A percentile compares a stretch with the other conserved stretches of the same genome.
Conservation (phyloP, 2,888 invertebrate genomes). For the Caenorhabditis japonica region DNA sequence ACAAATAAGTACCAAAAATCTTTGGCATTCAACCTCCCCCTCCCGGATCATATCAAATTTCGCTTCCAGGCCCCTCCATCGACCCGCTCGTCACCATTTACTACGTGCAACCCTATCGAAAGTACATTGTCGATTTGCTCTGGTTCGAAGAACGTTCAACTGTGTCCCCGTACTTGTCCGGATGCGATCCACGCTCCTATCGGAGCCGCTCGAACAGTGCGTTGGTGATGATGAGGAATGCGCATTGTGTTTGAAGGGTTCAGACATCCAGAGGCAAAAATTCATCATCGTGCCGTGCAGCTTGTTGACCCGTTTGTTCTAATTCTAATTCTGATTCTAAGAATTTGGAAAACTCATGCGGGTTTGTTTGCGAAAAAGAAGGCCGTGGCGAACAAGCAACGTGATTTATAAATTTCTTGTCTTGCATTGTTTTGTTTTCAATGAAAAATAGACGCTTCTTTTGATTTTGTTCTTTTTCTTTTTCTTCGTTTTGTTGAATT, state of each 20-base stretch:
- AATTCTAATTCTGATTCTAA: not conserved
- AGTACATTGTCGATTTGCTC: constrained; percentile 41
- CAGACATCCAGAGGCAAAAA: too few species aligned
- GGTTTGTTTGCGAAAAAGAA: too few species aligned
- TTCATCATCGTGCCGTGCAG: too few species aligned
- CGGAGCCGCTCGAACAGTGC: constrained; percentile 39
- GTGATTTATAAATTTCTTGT: constrained; percentile 23
- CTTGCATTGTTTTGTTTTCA: too few species aligned
- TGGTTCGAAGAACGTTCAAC: constrained; percentile 38
- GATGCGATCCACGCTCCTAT: constrained; percentile 31
- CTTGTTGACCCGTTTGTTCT: constrained; percentile 20
- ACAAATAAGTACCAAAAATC: too few species aligned
- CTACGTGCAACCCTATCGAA: constrained; percentile 56
- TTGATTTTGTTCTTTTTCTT: constrained; percentile 15
- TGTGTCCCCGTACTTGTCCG: constrained; percentile 29
- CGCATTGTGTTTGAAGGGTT: constrained; percentile 31
- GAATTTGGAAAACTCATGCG: too few species aligned
- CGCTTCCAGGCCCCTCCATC: constrained; percentile 41
- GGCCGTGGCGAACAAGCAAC: constrained; percentile 30
- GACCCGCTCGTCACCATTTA: constrained; percentile 56
- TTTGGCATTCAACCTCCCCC: too few species aligned
- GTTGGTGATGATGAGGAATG: constrained; percentile 50
- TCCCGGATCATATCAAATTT: too few species aligned
- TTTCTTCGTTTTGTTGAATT: constrained; percentile 14
- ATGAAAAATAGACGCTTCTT: not conserved